Evolutionary conservation across 1,140 invertebrate species (phyloP).

Genomic region (Tyrophagus putrescentiae): DNA sequence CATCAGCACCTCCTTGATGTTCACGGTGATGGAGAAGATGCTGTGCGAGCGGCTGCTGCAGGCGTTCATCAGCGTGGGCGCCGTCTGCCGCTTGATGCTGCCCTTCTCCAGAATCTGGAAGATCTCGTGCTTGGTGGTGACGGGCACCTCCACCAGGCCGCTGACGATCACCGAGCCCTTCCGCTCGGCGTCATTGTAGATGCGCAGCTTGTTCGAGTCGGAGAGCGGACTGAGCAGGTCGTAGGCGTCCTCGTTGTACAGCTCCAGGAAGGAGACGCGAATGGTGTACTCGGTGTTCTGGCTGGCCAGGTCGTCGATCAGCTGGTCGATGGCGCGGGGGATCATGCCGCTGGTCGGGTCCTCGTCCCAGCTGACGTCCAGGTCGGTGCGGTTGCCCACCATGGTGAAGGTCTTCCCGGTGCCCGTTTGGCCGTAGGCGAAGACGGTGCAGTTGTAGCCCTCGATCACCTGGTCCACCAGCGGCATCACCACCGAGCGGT

Average conservation of each 20-base stretch:
- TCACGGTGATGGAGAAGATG: slow-evolving; percentile 84
- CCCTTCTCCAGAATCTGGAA: slow-evolving; percentile 72
- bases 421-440: slow-evolving; percentile 93
- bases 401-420: slow-evolving; percentile 97
- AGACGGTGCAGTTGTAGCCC: slow-evolving; percentile 95
- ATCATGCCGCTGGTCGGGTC: slow-evolving; percentile 66
- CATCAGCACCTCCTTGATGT: slow-evolving; percentile 73
- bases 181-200: slow-evolving; percentile 40
- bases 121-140: slow-evolving; percentile 77
- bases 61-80: slow-evolving; percentile 85
- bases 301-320: slow-evolving; percentile 61
- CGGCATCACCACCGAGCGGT: slow-evolving; percentile 68
- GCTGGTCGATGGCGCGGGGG: slow-evolving; percentile 58
- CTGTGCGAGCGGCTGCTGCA: slow-evolving; percentile 73
- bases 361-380: slow-evolving; percentile 51
- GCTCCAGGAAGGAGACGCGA: slow-evolving; percentile 79
- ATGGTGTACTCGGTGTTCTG: slow-evolving; percentile 68
- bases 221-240: slow-evolving; percentile 66
- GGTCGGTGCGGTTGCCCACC: slow-evolving; percentile 60
- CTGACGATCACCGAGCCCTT: slow-evolving; percentile 78
- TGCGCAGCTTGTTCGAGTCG: slow-evolving; percentile 55
- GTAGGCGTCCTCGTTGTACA: slow-evolving; percentile 94
- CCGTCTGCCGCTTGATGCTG: slow-evolving; percentile 70
- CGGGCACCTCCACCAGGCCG: slow-evolving; percentile 78
- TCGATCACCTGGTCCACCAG: slow-evolving; percentile 75